Evolutionary conservation across 1,140 invertebrate species (phyloP).

Genomic region (Hormaphis cornu): DNA sequence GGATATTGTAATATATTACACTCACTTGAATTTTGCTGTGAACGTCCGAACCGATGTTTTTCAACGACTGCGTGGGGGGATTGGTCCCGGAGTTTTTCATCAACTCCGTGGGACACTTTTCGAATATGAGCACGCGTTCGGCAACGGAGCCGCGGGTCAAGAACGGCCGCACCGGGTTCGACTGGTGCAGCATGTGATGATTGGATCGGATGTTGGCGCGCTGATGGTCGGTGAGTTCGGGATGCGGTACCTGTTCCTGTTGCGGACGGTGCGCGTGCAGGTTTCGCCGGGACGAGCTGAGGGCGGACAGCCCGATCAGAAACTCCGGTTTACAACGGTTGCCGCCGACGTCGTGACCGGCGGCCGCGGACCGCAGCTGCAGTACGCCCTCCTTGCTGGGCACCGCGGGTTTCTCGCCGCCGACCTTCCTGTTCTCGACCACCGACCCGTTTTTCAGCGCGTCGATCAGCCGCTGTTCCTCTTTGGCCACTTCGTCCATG

Average conservation of each 20-base stretch:
- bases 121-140: conserved; percentile 82
- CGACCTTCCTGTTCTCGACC: conserved; percentile 43
- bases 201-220: conserved; percentile 46
- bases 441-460: conserved; percentile 65
- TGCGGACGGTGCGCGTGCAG: conserved; percentile 30
- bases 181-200: conserved; percentile 8
- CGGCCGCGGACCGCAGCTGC: not conserved
- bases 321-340: conserved; percentile 42
- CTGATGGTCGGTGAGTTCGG: conserved; percentile 56
- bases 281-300: conserved; percentile 32
- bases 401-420: conserved; percentile 18
- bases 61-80: conserved; percentile 52
- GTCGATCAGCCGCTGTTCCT: conserved; percentile 68
- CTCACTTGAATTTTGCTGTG: conserved; percentile 63
- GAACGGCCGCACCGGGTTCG: conserved; percentile 69
- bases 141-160: conserved; percentile 82
- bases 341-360: conserved; percentile 34
- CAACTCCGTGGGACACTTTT: conserved; percentile 75
- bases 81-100: conserved; percentile 52
- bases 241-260: conserved; percentile 49
- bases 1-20: too few species aligned
- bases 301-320: conserved; percentile 17
- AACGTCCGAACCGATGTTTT: conserved; percentile 50
- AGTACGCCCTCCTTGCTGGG: conserved; percentile 38
- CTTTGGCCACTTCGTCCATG: conserved; percentile 51